Conservation (phyloP, 2,797 vertebrate genomes). For the Danio tinwini region DNA sequence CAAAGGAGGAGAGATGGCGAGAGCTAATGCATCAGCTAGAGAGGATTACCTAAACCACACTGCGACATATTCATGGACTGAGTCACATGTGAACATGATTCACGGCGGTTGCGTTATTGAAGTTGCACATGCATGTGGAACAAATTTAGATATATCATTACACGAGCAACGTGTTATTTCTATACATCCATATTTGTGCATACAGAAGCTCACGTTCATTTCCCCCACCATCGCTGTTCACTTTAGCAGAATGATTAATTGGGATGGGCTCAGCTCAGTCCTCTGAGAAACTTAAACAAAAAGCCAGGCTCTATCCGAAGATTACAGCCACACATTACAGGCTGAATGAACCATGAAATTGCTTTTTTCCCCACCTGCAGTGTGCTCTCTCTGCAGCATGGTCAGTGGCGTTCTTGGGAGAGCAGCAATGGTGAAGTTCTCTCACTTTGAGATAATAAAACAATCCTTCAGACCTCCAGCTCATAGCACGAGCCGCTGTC, state of each 20-base stretch:
- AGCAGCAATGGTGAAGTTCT: constrained; percentile 69
- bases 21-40: constrained; percentile 82
- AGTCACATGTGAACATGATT: constrained; percentile 12
- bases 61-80: constrained; percentile 36
- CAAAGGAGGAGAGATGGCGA: constrained; percentile 72
- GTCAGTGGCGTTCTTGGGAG: constrained; percentile 57
- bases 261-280: constrained; percentile 78
- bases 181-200: constrained; percentile 21
- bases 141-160: constrained; percentile 59
- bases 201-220: constrained; percentile 61
- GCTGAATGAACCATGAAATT: constrained; percentile 86
- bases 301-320: constrained; percentile 77
- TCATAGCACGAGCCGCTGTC: constrained; percentile 31
- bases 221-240: constrained; percentile 63
- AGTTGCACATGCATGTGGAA: constrained; percentile 22
- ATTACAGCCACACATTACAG: constrained; percentile 79
- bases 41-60: constrained; percentile 66
- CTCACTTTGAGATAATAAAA: constrained; percentile 71
- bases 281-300: constrained; percentile 82
- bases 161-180: constrained; percentile 45
- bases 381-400: constrained; percentile 71
- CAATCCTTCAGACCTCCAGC: constrained; percentile 46
- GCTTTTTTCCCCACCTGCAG: constrained; percentile 82
- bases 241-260: constrained; percentile 78
- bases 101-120: neutral